Percentiles rank a stretch among this genome's conserved stretches.
These are phyloP conservation scores for Probaryconus sp. DNA, from an alignment of 1,140 invertebrate genomes.

Conservation along the genomic window DNA sequence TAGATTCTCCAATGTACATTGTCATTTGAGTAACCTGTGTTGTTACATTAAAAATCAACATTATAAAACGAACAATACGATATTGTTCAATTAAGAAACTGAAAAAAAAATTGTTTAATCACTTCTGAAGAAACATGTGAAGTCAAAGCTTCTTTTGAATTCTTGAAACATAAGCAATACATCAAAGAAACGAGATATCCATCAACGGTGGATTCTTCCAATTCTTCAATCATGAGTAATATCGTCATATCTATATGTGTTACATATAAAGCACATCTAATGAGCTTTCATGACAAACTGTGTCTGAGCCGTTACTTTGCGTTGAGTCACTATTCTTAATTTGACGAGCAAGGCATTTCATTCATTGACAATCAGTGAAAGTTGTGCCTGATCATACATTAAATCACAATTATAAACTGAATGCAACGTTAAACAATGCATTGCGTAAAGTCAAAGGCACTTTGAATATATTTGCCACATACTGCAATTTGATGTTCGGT, in stretches of 20 bases:
- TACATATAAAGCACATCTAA: constrained; percentile 23
- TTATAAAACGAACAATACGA: too few species aligned
- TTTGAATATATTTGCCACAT: too few species aligned
- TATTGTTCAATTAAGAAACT: too few species aligned
- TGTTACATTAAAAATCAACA: too few species aligned
- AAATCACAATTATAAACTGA: constrained; percentile 43
- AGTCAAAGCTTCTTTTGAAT: too few species aligned
- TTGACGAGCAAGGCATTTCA: constrained; percentile 54
- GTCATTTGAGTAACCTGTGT: too few species aligned
- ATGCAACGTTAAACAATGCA: constrained; percentile 41
- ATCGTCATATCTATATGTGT: constrained; percentile 16
- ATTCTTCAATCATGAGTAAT: constrained; percentile 29
- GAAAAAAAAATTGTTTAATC: too few species aligned
- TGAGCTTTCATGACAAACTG: constrained; percentile 34
- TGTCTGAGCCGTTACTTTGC: constrained; percentile 38
- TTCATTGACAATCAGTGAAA: constrained; percentile 55
- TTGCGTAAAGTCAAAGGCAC: not conserved
- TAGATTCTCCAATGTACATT: too few species aligned
- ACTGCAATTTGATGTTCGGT: too few species aligned
- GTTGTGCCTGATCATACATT: constrained; percentile 37
- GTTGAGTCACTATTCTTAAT: constrained; percentile 52
- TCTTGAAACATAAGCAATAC: too few species aligned
- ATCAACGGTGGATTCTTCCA: constrained; percentile 10
- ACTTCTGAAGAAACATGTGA: too few species aligned
- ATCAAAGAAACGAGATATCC: too few species aligned